A percentile compares a stretch with the other conserved stretches of the same genome.
These are phyloP conservation scores for Dendropsophus ebraccatus DNA, from an alignment of 2,113 vertebrate species.

Conservation along the genomic window DNA sequence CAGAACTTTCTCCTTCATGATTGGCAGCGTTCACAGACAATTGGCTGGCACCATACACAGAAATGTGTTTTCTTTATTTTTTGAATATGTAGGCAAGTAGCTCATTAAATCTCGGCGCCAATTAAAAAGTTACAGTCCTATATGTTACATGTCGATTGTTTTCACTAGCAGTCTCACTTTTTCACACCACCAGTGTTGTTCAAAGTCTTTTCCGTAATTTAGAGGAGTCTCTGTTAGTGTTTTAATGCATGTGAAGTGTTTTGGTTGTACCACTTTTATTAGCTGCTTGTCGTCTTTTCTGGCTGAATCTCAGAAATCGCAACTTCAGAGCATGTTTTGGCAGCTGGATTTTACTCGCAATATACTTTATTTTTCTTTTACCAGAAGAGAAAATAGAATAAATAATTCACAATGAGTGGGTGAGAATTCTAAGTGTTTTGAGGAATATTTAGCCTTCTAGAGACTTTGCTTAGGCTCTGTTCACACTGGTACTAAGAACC, in stretches of 20 bases:
- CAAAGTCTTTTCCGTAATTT: constrained; percentile 33
- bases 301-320: constrained; percentile 15
- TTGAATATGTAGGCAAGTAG: constrained; percentile 29
- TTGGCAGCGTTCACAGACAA: constrained; percentile 16
- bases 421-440: constrained; percentile 23
- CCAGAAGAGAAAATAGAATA: constrained; percentile 21
- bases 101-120: constrained; percentile 23
- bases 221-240: constrained; percentile 14
- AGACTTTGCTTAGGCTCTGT: not conserved
- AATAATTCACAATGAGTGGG: constrained; percentile 40
- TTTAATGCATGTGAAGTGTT: constrained; percentile 43
- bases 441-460: not conserved
- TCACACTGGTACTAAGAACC: not conserved
- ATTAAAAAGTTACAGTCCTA: constrained; percentile 24
- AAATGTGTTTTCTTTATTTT: constrained; percentile 27
- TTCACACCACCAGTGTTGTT: constrained; percentile 38
- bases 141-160: constrained; percentile 27
- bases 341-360: constrained; percentile 43
- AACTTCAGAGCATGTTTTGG: constrained; percentile 36
- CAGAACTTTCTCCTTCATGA: constrained; percentile 29
- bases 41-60: constrained; percentile 3
- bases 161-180: not conserved
- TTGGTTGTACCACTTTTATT: constrained; percentile 39
- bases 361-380: constrained; percentile 40
- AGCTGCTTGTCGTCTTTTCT: constrained; percentile 41